Evolutionary conservation across 1,140 invertebrate genomes (phyloP).

Genomic region (Orchesella cincta): DNA sequence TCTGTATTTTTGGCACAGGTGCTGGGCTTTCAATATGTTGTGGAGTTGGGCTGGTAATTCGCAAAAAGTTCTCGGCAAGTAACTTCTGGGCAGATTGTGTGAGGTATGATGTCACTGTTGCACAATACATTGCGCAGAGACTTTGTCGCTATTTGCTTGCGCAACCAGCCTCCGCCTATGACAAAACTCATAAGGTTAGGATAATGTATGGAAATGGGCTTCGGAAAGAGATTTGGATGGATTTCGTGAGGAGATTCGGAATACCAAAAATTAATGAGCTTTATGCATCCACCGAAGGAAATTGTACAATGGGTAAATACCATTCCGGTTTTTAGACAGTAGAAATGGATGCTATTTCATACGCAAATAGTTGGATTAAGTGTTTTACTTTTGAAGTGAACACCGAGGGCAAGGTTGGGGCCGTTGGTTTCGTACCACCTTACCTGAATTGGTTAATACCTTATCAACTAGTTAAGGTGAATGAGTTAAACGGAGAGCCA

Average conservation of each 20-base stretch:
- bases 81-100: constrained; percentile 70
- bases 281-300: constrained; percentile 96
- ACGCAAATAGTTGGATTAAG: too few relatives aligned
- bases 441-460: constrained; percentile 79
- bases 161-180: constrained; percentile 72
- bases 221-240: constrained; percentile 89
- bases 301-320: constrained; percentile 95
- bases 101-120: constrained; percentile 66
- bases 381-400: too few relatives aligned
- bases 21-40: constrained; percentile 60
- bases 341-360: too few relatives aligned
- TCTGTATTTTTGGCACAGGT: too few relatives aligned
- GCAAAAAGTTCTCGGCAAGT: constrained; percentile 68
- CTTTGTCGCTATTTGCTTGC: constrained; percentile 93
- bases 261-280: constrained; percentile 85
- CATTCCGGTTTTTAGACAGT: too few relatives aligned
- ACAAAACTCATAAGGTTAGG: constrained; percentile 78
- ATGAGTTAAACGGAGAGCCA: constrained; percentile 79
- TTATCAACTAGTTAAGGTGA: constrained; percentile 84
- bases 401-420: constrained; percentile 82
- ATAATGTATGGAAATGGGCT: constrained; percentile 85
- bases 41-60: constrained; percentile 62
- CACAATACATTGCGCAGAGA: constrained; percentile 99
- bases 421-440: constrained; percentile 90
- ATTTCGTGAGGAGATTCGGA: constrained; percentile 86